Conservation (phyloP, 2,888 invertebrate genomes). For the Hydrotaea diabolus region DNA sequence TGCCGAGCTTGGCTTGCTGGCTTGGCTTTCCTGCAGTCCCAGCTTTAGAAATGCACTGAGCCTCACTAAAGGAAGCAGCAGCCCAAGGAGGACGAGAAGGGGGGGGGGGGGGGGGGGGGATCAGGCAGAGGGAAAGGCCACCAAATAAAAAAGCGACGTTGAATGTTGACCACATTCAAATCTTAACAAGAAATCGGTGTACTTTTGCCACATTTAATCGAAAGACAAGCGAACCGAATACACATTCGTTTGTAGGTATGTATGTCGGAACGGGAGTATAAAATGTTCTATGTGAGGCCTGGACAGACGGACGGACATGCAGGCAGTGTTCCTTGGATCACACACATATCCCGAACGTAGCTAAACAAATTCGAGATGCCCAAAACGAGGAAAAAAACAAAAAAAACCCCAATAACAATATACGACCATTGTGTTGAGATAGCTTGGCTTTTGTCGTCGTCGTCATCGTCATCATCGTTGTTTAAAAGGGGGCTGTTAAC, state of each 20-base stretch:
- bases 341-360: conserved; percentile 58
- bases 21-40: too few relatives aligned
- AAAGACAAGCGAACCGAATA: conserved; percentile 60
- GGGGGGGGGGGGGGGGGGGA: too few relatives aligned
- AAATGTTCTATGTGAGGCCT: background rate
- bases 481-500: conserved; percentile 64
- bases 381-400: background rate
- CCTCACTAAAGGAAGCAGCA: too few relatives aligned
- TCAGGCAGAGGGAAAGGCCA: conserved; percentile 51
- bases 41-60: background rate
- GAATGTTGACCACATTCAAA: conserved; percentile 75
- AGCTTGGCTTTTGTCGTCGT: conserved; percentile 8
- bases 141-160: conserved; percentile 55
- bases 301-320: conserved; percentile 31
- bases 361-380: conserved; percentile 63
- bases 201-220: conserved; percentile 70
- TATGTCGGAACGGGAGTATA: background rate
- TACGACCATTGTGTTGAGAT: conserved; percentile 59
- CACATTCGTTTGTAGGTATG: conserved; percentile 20
- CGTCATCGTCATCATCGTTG: background rate
- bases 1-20: background rate
- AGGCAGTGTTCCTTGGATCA: conserved; percentile 39
- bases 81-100: too few relatives aligned
- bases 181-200: conserved; percentile 79
- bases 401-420: conserved; percentile 44